Evolutionary conservation across 2,888 invertebrate species (phyloP), one percentile per base, ranked within the genome.

Genomic region (Himalopsyche anomala): DNA sequence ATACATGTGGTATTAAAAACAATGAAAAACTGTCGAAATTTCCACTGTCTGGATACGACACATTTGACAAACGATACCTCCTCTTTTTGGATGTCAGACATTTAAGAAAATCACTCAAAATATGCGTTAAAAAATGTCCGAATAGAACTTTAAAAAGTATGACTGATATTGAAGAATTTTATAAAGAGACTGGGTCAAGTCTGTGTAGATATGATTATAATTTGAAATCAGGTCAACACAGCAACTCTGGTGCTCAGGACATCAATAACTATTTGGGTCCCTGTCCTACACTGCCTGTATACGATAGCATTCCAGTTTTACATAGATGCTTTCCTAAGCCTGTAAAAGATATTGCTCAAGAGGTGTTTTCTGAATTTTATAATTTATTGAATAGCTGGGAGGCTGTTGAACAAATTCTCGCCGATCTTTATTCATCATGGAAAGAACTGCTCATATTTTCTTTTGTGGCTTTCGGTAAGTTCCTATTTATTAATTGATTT

Each of bases 41-140:
- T 90, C 95, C 96, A 5, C 91, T 96, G 81, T 96, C 98, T 38
- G 98, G 98, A 15, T 94, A 95, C 89, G 96, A 96, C 90, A 97
- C 97, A 69, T 93, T 94, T 42, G 95, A 97, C 89, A 96, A 96
- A 90, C 96, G 95, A 89, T 96, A 95, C 90, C 92, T 99, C 74
- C 96, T 98, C 89, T 98, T 97, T 91, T 95, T 98, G 92, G 96
- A 98, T 91, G 93, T 97, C 4, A 94, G 94, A 87, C 95, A 98
- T 90, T 92, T 98, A 15, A 94, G 95, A 85, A 94, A 95, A 87
- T 96, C 98, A 0, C 91, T 98, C 28, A 97, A 97, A 92, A 95
- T 99, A 89, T 99, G 99, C 91, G 98, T 99, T 0, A 96, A 96
- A 90, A 92, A 96, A 91, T 99, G 99, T 91, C 99, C 99, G 0